Evolutionary conservation across 2,797 vertebrate species (phyloP), one percentile per base, ranked within the genome.

Genomic region (Gymnodraco acuticeps): DNA sequence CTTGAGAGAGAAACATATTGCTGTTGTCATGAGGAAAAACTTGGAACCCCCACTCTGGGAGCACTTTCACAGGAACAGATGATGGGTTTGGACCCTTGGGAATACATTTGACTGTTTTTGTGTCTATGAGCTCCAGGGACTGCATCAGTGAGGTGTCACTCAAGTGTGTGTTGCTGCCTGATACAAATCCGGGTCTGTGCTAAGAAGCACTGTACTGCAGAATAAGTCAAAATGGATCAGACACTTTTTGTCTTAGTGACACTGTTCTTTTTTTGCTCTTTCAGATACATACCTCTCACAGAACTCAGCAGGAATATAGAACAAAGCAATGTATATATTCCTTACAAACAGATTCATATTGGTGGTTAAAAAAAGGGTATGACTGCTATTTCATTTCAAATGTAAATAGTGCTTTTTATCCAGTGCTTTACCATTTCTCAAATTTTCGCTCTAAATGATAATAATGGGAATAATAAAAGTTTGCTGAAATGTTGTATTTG

Each of bases 1-100:
- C 88, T 92, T 87, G 81, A 80, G 77, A 61, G 67, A 59, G 11
- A 70, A 69, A 72, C 76, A 67, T n/a, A 64, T 43, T 68, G 78
- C 77, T 38, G 47, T 50, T 23, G 69, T 69, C 56, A 60, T n/a
- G 59, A 71, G 65, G 51, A 56, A 70, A 54, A 58, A 70, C 76
- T 63, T 47, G 23, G 23, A 69, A 73, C 42, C 27, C 0, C 45
- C 61, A 62, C 46, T 77, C 42, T 47, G 53, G 31, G 47, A 55
- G 17, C 23, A 45, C 41, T 68, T 55, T 72, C 61, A 64, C 17
- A 31, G 16, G 12, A 64, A 3, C 10, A 1, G 53, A 51, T 51
- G 70, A 52, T 10, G 13, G 27, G 61, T n/a, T 64, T 63, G 19
- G 73, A 61, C 56, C 13, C 10, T 1, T 2, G 43, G 61, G 75